Evolutionary conservation across 1,140 invertebrate genomes (phyloP), one percentile per base, ranked within the genome.

Genomic region (Heliconius congener): DNA sequence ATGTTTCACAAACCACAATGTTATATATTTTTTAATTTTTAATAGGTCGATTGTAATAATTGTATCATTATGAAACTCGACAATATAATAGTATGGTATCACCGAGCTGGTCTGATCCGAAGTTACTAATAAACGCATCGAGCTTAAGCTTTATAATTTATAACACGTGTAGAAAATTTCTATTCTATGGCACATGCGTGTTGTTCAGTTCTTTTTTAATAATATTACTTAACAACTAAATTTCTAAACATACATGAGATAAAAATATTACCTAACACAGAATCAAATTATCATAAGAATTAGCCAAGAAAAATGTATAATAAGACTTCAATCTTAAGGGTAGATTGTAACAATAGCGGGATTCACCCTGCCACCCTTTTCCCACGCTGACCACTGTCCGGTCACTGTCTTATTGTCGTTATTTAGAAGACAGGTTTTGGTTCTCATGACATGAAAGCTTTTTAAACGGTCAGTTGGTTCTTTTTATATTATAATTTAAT

Each of bases 381-480:
- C 80, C 72, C 84, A 82, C 83, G 83, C 76, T 85, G 84, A 88
- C 89, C 87, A 81, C 81, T 86, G 86, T 86, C 88, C 87, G 80
- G 70, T 52, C 1, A 19, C 16, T 74, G 86, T 90, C 90, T 90
- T 87, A 82, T 83, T 30, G 84, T 87, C 82, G 84, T 79, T 87
- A 84, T 82, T 86, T 77, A 82, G 83, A 88, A 85, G 88, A 91
- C 90, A 77, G 39, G 89, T 90, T 92, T 82, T 74, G 0, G 79
- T 90, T 90, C 89, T 74, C 89, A 91, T 50, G 73, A 74, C 66
- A 6, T 37, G 6, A 37, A 37, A 74, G n/a, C 60, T 76, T 39
- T 18, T 57, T 72, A 73, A 42, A 39, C 11, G 27, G 73, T 75
- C 23, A 75, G 74, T 39, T 60, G 18, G 3, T 72, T 71, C 1